Evolutionary conservation across 1,140 invertebrate species (phyloP).

Genomic region (Brachystomella parvula): DNA sequence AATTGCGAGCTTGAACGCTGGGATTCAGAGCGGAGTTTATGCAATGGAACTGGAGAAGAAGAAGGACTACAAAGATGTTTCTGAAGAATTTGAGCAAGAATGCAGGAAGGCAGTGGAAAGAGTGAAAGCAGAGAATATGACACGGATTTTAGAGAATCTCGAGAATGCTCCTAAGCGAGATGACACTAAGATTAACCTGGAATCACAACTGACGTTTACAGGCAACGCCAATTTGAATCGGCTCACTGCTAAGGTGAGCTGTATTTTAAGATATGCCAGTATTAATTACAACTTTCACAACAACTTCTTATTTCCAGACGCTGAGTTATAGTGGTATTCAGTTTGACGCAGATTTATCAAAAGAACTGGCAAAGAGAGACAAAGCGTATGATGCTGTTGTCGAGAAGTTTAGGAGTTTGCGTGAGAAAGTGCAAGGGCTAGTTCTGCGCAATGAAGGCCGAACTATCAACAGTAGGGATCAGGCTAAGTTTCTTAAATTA

Average conservation of each 20-base stretch:
- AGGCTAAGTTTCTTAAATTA: too few species aligned
- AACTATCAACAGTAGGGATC: neutral
- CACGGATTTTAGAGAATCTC: neutral
- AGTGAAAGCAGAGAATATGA: neutral
- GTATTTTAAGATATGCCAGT: neutral
- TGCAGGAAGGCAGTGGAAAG: slow-evolving; percentile 1
- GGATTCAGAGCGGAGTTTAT: slow-evolving; percentile 21
- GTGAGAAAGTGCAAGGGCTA: neutral
- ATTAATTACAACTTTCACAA: neutral
- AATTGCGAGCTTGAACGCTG: slow-evolving; percentile 4
- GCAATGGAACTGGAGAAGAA: slow-evolving; percentile 18
- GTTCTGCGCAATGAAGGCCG: neutral
- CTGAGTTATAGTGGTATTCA: neutral
- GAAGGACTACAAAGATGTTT: slow-evolving; percentile 14
- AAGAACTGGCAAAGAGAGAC: slow-evolving; percentile 7
- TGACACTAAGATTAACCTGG: slow-evolving; percentile 16
- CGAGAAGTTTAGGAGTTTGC: neutral
- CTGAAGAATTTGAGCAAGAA: slow-evolving; percentile 12
- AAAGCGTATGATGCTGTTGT: neutral
- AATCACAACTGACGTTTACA: slow-evolving; percentile 12
- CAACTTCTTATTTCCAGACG: slow-evolving; percentile 7
- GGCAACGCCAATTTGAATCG: neutral
- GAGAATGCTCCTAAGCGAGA: slow-evolving; percentile 18
- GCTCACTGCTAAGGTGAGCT: slow-evolving; percentile 6
- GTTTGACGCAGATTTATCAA: slow-evolving; percentile 4